A percentile compares a stretch with the other conserved stretches of the same genome.
Conservation (phyloP, 2,113 vertebrate genomes). For the Colossoma macropomum region DNA sequence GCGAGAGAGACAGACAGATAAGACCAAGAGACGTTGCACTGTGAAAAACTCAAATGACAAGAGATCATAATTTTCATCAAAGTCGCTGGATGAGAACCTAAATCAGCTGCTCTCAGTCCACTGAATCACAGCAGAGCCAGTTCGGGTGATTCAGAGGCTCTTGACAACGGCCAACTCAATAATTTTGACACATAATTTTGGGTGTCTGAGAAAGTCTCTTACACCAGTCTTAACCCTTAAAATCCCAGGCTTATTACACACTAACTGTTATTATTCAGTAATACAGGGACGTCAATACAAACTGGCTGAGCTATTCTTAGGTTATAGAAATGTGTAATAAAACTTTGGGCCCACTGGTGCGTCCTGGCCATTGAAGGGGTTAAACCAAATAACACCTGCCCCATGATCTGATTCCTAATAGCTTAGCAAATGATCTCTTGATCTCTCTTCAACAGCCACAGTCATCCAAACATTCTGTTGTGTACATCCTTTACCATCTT, state of each 20-base stretch:
- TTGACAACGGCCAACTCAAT: not conserved
- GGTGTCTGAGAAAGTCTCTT: not conserved
- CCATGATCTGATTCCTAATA: not conserved
- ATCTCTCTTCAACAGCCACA: not conserved
- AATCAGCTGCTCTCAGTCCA: slow-evolving; percentile 15
- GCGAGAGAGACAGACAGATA: not conserved
- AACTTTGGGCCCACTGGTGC: no score
- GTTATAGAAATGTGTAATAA: no score
- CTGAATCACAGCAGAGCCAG: slow-evolving; percentile 17
- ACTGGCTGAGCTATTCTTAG: no score
- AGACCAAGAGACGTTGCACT: not conserved
- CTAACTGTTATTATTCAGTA: no score
- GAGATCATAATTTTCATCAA: slow-evolving; percentile 29
- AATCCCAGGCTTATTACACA: no score
- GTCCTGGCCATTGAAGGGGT: no score
- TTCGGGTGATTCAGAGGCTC: not conserved
- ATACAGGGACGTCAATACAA: no score
- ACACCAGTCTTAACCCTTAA: no score
- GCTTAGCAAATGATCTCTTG: not conserved
- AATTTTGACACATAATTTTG: not conserved
- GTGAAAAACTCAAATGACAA: slow-evolving; percentile 11
- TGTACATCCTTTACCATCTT: no score
- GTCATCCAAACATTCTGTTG: not conserved
- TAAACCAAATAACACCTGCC: no score
- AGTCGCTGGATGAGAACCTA: slow-evolving; percentile 17